A percentile compares a stretch with the other conserved stretches of the same genome.
These are phyloP conservation scores for Ranitomeya variabilis DNA, from an alignment of 2,113 vertebrate genomes.

Conservation along the genomic window DNA sequence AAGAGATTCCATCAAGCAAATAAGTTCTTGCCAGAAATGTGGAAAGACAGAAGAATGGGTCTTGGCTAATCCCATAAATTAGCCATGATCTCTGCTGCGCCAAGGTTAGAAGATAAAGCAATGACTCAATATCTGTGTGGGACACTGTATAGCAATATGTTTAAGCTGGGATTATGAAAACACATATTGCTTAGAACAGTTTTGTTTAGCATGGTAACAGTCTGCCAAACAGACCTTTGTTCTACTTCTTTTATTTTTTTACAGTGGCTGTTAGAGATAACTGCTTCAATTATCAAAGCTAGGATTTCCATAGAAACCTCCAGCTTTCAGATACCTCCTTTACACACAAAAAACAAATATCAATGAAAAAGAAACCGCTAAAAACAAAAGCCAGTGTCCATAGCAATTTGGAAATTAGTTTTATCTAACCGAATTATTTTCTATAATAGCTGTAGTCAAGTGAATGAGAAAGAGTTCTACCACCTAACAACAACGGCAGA, in stretches of 20 bases:
- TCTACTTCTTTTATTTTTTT: conserved; percentile 69
- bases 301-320: conserved; percentile 74
- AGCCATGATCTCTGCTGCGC: conserved; percentile 48
- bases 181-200: conserved; percentile 54
- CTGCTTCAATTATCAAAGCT: conserved; percentile 74
- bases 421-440: conserved; percentile 60
- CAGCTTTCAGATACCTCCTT: conserved; percentile 67
- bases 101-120: conserved; percentile 57
- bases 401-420: conserved; percentile 66
- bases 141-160: conserved; percentile 55
- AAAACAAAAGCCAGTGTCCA: conserved; percentile 68
- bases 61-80: conserved; percentile 50
- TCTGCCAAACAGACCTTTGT: conserved; percentile 64
- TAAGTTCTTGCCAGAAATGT: conserved; percentile 18
- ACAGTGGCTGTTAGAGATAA: conserved; percentile 68
- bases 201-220: conserved; percentile 60
- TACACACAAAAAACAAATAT: conserved; percentile 60
- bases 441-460: conserved; percentile 18
- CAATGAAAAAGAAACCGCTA: conserved; percentile 65
- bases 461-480: background rate
- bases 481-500: background rate
- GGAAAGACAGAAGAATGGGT: conserved; percentile 38
- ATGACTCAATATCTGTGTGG: conserved; percentile 50
- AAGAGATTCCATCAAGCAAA: conserved; percentile 7
- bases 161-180: conserved; percentile 57